Base-by-base conservation (phyloP, 2,888 invertebrate species). In the Hetaerina titia region DNA sequence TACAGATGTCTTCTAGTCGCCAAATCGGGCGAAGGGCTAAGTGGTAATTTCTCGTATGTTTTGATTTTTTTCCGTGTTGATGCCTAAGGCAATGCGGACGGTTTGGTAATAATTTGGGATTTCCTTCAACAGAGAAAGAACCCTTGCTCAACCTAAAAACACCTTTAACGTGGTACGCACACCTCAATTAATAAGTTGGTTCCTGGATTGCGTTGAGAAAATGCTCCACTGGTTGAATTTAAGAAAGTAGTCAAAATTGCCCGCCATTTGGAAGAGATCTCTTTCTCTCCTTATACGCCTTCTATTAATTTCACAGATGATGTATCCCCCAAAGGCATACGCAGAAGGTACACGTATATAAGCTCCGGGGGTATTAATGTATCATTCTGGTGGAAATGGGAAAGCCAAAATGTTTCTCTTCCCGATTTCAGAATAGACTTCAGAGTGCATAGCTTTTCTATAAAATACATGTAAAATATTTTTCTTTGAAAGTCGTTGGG, bases 181-280 rank as follows among this genome's bases (percentile, higher is more conserved):
- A n/a, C 69, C 69, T 69, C 69, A 69, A 69, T 69, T 81, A 81
- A 81, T 81, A 81, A 81, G 81, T 81, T 31, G 74, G 81, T 81
- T 22, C 31, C 5, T 69, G 69, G 69, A 69, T n/a, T 69, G 7
- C n/a, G n/a, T 81, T 8, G 81, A 15, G 22, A 31, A 81, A 31
- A 31, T 81, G 31, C 13, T 25, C 25, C 11, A 1, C 13, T 5
- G 25, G 25, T 81, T n/a, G 81, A 31, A 25, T 81, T 81, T 31
- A 13, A 81, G 81, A 31, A 31, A 81, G 81, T 81, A 22, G 31
- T 15, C 1, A 31, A 22, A 22, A 81, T 81, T 22, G 25, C 25
- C 25, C 81, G 31, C 31, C 31, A 31, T 4, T 31, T 25, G 25
- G 7, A 31, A 81, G 81, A 81, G 19, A 81, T 13, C 25, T 69